Base-by-base conservation (phyloP, 2,113 vertebrate genomes). In the Anguilla japonica region DNA sequence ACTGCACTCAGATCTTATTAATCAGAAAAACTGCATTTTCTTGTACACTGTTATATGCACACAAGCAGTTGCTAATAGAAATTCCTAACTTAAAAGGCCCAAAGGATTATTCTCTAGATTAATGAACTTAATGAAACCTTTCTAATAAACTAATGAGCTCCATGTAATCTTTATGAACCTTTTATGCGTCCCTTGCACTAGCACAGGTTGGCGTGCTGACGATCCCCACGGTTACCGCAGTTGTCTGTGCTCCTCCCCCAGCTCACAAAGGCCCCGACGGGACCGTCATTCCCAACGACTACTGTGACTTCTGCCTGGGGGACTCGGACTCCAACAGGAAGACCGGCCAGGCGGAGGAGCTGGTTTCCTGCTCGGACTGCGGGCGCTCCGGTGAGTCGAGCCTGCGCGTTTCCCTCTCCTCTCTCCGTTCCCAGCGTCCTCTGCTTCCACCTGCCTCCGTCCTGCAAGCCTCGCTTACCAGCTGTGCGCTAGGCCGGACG, bases 221-320 rank as follows among this genome's bases (percentile, higher is more conserved):
- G 60, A 67, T 67, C 43, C 53, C 41, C 56, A 56, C 34, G 41
- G 8, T 57, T 82, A n/a, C 46, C 80, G 16, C 40, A 39, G n/a
- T 67, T 22, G 5, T 60, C 20, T 79, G 9, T 91, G 84, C 18
- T 63, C 41, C 84, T 57, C 41, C 84, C 90, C 83, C 95, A 99
- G 98, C 98, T 96, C 98, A 98, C 93, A 99, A 98, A 95, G 97
- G 94, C 90, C 95, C 97, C 13, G 98, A 99, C 0, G 98, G 98
- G 67, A 85, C 93, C 88, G 96, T 99, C 92, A 98, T 99, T 94
- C 97, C 98, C 93, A 99, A 99, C 91, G 98, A 99, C 95, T 99
- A 99, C 97, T 99, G 98, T 95, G 98, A 99, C 94, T 99, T 99
- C 97, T 99, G 98, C 93, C 95, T 99, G n/a, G 98, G 98, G 63